Evolutionary conservation across 2,113 vertebrate species (phyloP), one percentile per base, ranked within the genome.

Genomic region (Chitala chitala): DNA sequence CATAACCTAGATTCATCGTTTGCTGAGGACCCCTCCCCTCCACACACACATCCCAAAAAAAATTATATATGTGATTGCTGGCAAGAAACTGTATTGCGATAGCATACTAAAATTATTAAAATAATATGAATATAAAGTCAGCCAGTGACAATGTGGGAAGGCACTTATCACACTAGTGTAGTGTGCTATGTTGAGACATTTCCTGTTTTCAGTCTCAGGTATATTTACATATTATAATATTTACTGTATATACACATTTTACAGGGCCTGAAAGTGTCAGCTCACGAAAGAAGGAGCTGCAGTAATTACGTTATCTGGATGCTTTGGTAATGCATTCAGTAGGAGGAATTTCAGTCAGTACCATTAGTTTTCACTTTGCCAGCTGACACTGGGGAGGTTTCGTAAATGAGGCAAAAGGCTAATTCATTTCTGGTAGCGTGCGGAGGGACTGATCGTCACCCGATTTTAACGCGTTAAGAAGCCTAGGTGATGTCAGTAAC

Each of bases 181-280:
- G 31, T 65, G 12, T 65, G 63, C 38, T 22, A 33, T 20, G 13
- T 13, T 3, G n/a, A 65, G 38, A 65, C 36, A 4, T 44, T 10
- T 33, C 63, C 63, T 65, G 22, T 38, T 65, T 38, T 56, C 68
- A 26, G 58, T 65, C 42, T 51, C 42, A 40, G 63, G 24, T 65
- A 65, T 65, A 40, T 65, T 42, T 42, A 44, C 12, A 10, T 51
- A 51, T 51, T n/a, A n/a, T n/a, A n/a, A n/a, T n/a, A n/a, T n/a
- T n/a, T n/a, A n/a, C n/a, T n/a, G n/a, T n/a, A 15, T 51, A 51
- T 20, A 51, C 12, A 1, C 46, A n/a, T 48, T 48, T 48, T 48
- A 9, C 48, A 51, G 20, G 20, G 12, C 42, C 33, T 24, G 36
- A 44, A 65, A 42, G 10, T n/a, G 1, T 65, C 63, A 65, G 24